phyloP scores from a whole-genome alignment of 2,113 vertebrate genomes.

The Crocuta crocuta region DNA sequence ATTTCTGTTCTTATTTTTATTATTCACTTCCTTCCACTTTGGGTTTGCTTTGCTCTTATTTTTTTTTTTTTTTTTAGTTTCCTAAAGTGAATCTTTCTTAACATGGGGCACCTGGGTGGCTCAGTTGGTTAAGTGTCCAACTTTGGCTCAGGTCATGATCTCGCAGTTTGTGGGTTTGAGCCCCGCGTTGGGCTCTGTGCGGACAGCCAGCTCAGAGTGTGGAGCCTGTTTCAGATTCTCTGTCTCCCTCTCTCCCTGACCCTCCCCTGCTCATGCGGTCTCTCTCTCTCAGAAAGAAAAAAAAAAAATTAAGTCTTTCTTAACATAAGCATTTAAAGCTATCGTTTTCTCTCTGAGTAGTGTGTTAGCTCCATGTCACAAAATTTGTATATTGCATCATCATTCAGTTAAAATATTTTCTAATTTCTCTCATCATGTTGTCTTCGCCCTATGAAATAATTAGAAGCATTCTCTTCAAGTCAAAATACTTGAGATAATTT shows the following conservation, averaged over 20 bases:
- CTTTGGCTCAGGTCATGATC: no score
- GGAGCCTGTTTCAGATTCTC: no score
- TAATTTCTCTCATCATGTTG: background rate
- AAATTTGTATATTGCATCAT: background rate
- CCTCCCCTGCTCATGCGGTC: no score
- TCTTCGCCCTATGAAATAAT: background rate
- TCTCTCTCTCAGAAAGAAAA: no score
- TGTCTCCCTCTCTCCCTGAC: no score
- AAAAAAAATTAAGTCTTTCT: background rate
- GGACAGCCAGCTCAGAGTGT: no score
- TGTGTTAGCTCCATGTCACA: background rate
- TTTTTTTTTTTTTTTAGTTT: background rate
- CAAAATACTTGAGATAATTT: background rate
- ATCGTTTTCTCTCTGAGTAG: background rate
- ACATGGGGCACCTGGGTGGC: background rate
- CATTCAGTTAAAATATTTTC: background rate
- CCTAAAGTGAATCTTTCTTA: background rate
- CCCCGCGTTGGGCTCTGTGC: no score
- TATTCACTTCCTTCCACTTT: background rate
- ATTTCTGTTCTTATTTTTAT: background rate
- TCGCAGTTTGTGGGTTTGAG: no score
- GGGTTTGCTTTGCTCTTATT: background rate
- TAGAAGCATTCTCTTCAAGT: background rate
- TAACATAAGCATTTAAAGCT: background rate
- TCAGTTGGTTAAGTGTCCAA: no score